Evolutionary conservation across 2,888 invertebrate species (phyloP), one percentile per base, ranked within the genome.

Genomic region (Cantharis rufa): DNA sequence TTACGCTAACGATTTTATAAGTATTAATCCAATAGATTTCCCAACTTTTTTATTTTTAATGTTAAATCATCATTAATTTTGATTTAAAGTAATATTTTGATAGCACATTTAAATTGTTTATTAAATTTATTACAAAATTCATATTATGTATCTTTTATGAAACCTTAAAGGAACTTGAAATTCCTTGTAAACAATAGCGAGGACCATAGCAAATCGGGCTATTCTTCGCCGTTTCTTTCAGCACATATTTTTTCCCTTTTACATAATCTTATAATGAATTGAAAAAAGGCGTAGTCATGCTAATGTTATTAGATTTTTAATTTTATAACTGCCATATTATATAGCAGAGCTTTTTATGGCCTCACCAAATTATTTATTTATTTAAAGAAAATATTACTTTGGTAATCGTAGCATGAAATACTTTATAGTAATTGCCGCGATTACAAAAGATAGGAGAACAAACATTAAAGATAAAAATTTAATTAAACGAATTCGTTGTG

Each of bases 211-310:
- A 63, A 79, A 79, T 79, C 64, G 74, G 15, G 74, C 74, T 69
- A 76, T 79, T 78, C 71, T 74, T 76, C 62, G 70, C 72, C 70
- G 73, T 76, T 79, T 69, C 74, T 76, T 69, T 73, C 71, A 63
- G 72, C 78, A 79, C 73, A 62, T 75, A 79, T 78, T 81, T 81
- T 79, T 82, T 82, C 81, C 71, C 82, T 81, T 82, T 81, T 82
- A 81, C 81, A 77, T 76, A 80, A 80, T 81, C 71, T 78, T 75
- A 73, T 71, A 72, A 75, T 77, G 80, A 80, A 80, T 75, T 76
- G 77, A 80, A 81, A 82, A 82, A 82, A 82, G 74, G 71, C 72
- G 78, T 62, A 82, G 82, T 82, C 82, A 82, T 82, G 80, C 80
- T 81, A 80, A 82, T 81, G 81, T 81, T 81, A 83, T 83, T 83